A percentile compares a stretch with the other conserved stretches of the same genome.
Conservation (phyloP, 2,888 invertebrate genomes). For the Caenorhabditis sp. region DNA sequence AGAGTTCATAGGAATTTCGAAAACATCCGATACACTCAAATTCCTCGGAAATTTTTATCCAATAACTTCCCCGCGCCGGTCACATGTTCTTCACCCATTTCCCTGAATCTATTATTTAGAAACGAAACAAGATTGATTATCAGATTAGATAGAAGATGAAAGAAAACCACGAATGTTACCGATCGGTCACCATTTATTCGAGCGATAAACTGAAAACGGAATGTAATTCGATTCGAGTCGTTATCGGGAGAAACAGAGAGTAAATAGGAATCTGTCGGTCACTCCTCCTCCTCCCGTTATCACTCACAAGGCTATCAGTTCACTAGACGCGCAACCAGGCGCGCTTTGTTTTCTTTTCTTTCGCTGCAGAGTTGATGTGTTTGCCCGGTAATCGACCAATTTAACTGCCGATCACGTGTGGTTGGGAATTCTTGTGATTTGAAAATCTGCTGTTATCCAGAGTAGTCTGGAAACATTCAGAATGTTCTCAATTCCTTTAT, state of each 20-base stretch:
- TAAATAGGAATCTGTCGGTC: constrained; percentile 9
- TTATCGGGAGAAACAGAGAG: constrained; percentile 4
- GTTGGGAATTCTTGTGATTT: too few relatives aligned
- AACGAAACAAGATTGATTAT: constrained; percentile 41
- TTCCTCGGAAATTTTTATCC: too few relatives aligned
- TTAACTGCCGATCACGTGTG: too few relatives aligned
- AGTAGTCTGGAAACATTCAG: not conserved
- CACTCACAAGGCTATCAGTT: constrained; percentile 26
- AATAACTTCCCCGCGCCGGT: not conserved
- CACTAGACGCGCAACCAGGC: constrained; percentile 15
- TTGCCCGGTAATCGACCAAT: too few relatives aligned
- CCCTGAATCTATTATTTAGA: too few relatives aligned
- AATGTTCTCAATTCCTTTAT: too few relatives aligned
- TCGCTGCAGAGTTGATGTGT: not conserved
- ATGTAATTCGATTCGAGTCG: not conserved
- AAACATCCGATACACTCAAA: too few relatives aligned
- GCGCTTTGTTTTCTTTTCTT: constrained; percentile 37
- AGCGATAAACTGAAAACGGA: constrained; percentile 8
- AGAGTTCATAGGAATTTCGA: too few relatives aligned
- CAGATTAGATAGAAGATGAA: constrained; percentile 37
- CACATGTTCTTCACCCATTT: not conserved
- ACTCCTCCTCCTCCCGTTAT: not conserved
- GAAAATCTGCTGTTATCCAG: not conserved
- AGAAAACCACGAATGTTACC: constrained; percentile 3
- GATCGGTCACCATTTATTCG: not conserved